Evolutionary conservation across 2,888 invertebrate genomes (phyloP), one percentile per base, ranked within the genome.

Genomic region (Nephrotoma flavescens): DNA sequence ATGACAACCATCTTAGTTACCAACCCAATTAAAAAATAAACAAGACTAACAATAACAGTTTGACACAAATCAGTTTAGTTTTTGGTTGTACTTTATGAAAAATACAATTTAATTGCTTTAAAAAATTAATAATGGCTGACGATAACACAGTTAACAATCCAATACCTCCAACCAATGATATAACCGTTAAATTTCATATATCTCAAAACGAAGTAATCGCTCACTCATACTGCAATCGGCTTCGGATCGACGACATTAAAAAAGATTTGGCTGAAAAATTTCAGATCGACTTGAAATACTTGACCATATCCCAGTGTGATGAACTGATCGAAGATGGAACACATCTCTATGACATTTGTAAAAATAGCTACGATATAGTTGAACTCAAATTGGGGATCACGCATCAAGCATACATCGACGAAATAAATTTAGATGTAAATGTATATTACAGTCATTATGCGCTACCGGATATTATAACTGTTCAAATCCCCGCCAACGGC

Each of bases 251-350:
- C 86, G 94, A 94, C 89, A 92, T 95, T 83, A 94, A 94, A 89
- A 92, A 93, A 88, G 94, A 94, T 88, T 91, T 95, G 83, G 93
- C 92, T 0, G 93, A 92, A 1, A 92, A 94, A 83, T 94, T 95
- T 89, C 92, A 92, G 89, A 91, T 93, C 0, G 92, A 93, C 15
- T 91, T 92, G 0, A 91, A 93, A 12, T 91, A 92, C 83, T 90
- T 95, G 71, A 90, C 92, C 0, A 88, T 95, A 3, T 90, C 92
- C 84, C 92, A 94, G 90, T 90, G 91, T 85, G 92, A 92, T 4
- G 90, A 89, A 11, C 90, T 91, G 42, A 87, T 91, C 0, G 88
- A 91, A 5, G 88, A 91, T 86, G 89, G 90, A 6, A 87, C 89
- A 7, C 88, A 89, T 45, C 89, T 92, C 11, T 88, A 89, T 86